Base-by-base conservation (phyloP, 2,113 vertebrate genomes). In the Melierax canorus region DNA sequence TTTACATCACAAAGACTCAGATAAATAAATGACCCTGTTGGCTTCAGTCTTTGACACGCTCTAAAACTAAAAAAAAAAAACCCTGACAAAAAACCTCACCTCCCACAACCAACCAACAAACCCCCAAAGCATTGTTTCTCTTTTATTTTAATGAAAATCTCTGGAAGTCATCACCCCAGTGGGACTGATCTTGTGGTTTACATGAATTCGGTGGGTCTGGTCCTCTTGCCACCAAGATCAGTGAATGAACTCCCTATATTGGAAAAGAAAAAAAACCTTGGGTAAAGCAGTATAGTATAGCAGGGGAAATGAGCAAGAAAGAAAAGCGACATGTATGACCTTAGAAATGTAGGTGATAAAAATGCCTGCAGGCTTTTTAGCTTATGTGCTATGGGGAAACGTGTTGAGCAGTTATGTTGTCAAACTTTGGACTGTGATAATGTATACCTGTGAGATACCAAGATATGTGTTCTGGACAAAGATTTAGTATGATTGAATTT, bases 291-390 rank as follows among this genome's bases (percentile, higher is more conserved):
- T 46, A 76, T 46, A 76, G 19, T 34, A n/a, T 27, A 66, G n/a
- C 24, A 34, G 12, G 32, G 56, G 27, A 84, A 51, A 60, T 3
- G 29, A 24, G 15, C 41, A 36, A 27, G n/a, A 51, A 66, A 48
- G 21, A 32, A 51, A 43, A 66, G 71, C 10, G 20, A 6, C 22
- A 18, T 0, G 1, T 15, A 5, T 2, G 2, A 50, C 39, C 38
- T 72, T 45, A 50, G 67, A 39, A 76, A 60, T 15, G 36, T 9
- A 30, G 26, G 23, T 62, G 45, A 56, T 50, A 39, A 50, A 81
- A 26, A 30, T 21, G 14, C 32, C 67, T 71, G 38, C 27, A 55
- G 72, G 43, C 36, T 59, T 62, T 71, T 69, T 48, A 2, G 4
- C 26, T 59, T 38, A 7, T 45, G 23, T 19, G 16, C 34, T 12